Percentiles rank a stretch among this genome's conserved stretches.
phyloP scores from a whole-genome alignment of 2,797 vertebrate species.

The Protosalanx chinensis region DNA sequence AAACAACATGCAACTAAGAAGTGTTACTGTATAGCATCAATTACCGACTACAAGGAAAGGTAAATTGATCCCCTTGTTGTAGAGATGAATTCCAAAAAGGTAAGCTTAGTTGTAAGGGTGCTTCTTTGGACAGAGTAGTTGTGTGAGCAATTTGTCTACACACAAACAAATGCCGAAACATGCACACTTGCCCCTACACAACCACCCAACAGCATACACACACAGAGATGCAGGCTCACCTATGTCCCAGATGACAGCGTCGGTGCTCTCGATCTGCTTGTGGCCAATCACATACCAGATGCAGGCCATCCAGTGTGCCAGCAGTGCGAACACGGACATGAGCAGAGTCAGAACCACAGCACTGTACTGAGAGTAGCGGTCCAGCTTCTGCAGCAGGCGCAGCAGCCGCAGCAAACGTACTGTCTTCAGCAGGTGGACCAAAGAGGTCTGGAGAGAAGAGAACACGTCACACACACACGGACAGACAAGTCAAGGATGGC shows the following conservation, averaged over 20 bases:
- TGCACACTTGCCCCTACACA: background rate
- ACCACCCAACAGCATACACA: background rate
- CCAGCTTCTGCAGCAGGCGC: constrained; percentile 91
- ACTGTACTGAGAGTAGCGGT: constrained; percentile 95
- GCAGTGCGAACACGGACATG: constrained; percentile 92
- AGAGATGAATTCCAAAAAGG: background rate
- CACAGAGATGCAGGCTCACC: constrained; percentile 70
- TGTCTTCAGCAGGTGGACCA: constrained; percentile 92
- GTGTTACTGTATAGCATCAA: background rate
- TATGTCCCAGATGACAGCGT: constrained; percentile 90
- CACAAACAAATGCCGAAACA: background rate
- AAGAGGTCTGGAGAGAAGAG: constrained; percentile 75
- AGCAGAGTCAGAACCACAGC: constrained; percentile 92
- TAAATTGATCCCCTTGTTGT: constrained; percentile 3
- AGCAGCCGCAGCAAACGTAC: constrained; percentile 87
- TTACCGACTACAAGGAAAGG: constrained; percentile 7
- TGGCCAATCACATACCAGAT: constrained; percentile 94
- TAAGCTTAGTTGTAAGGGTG: no score
- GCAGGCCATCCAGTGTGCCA: constrained; percentile 97
- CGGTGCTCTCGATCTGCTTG: constrained; percentile 85
- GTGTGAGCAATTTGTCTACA: background rate
- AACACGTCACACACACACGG: background rate
- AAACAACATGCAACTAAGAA: background rate
- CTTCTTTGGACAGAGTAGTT: no score
- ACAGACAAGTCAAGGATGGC: background rate